A percentile compares a stretch with the other conserved stretches of the same genome.
phyloP scores from a whole-genome alignment of 92 coral and sea anemone species.

The Heteractis magnifica region DNA sequence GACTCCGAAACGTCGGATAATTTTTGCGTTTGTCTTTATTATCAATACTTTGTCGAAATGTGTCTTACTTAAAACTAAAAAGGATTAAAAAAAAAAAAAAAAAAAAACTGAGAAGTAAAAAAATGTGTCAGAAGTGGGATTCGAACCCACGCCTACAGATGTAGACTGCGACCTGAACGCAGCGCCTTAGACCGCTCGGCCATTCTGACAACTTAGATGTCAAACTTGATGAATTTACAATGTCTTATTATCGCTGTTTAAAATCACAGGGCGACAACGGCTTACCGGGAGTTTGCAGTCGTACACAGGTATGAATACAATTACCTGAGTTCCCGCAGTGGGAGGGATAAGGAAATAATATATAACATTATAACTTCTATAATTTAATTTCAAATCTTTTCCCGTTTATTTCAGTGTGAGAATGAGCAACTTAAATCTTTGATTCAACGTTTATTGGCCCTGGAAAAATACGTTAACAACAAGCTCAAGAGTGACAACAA shows the following conservation, averaged over 20 bases:
- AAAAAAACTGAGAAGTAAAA: background rate
- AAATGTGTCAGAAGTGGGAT: slow-evolving; percentile 74
- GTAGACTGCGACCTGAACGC: slow-evolving; percentile 95
- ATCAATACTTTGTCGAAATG: no score
- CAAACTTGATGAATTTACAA: background rate
- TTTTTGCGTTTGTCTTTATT: no score
- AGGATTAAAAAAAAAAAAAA: background rate
- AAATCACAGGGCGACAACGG: slow-evolving; percentile 14
- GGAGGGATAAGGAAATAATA: no score
- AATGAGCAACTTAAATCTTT: slow-evolving; percentile 17
- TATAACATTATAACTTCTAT: no score
- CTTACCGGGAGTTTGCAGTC: slow-evolving; percentile 12
- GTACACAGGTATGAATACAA: slow-evolving; percentile 17
- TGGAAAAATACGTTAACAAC: slow-evolving; percentile 27
- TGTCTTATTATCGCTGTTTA: background rate
- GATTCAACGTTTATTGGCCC: slow-evolving; percentile 25
- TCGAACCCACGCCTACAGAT: slow-evolving; percentile 98
- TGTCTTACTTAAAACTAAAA: no score
- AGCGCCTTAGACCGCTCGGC: slow-evolving; percentile 99
- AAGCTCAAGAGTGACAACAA: background rate
- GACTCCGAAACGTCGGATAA: no score
- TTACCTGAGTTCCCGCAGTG: background rate
- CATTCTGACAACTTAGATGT: slow-evolving; percentile 58
- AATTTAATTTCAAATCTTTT: background rate
- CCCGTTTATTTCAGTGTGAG: slow-evolving; percentile 13